Evolutionary conservation across 2,797 vertebrate species (phyloP), one percentile per base, ranked within the genome.

Genomic region (Onychomys leucogaster): DNA sequence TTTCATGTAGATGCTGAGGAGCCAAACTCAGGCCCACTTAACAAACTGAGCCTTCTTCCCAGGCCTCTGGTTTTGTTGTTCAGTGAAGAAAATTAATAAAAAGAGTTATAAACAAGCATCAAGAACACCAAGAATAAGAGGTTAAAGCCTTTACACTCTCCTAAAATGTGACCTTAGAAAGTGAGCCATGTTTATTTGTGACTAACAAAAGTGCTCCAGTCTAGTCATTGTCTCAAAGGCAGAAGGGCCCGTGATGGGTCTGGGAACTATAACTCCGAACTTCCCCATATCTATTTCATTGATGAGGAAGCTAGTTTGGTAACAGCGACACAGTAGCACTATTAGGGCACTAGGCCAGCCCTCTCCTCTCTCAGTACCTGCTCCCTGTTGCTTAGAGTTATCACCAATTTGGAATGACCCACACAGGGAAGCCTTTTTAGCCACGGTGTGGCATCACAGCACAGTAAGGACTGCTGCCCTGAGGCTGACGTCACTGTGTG

Each of bases 71-170:
- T 78, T 59, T 41, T n/a, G 12, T 49, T 77, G 89, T 81, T 92
- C 69, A n/a, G 73, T 76, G 21, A 94, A 93, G 25, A 61, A 95
- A 94, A 86, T 59, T 91, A 43, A 71, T 37, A 78, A 91, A 91
- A 0, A 92, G 25, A 76, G 5, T 78, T 92, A 57, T 69, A 82
- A 93, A 59, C 25, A 94, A 93, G 55, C 85, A 89, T 86, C 11
- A 93, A 90, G 32, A 89, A 67, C 23, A 92, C 13, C 32, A 89
- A 61, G 34, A 34, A 67, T 43, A 91, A 88, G 13, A 59, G 57
- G 65, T 21, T 29, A 95, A 90, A 71, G 75, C n/a, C 52, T 32
- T 27, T 49, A 14, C 14, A 84, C 32, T 71, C 80, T 27, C 9
- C 27, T 84, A 67, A 29, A 83, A 89, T 73, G 37, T 49, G 32